Conservation (phyloP, 2,797 vertebrate species). For the Petrocephalus sullivani region DNA sequence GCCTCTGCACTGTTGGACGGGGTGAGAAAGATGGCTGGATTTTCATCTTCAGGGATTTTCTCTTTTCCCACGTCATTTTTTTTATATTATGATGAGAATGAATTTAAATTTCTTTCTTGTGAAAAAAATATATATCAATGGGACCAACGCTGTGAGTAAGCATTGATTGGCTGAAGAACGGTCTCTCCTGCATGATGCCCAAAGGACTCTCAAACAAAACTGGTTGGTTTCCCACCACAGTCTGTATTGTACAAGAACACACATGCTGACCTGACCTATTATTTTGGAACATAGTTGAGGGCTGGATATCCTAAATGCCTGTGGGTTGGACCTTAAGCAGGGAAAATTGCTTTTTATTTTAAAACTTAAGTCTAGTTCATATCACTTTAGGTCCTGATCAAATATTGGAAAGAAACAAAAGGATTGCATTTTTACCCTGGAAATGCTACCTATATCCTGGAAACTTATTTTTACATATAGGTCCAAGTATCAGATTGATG, state of each 20-base stretch:
- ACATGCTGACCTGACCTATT: not conserved
- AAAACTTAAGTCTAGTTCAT: not conserved
- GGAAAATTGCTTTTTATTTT: not conserved
- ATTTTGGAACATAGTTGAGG: not conserved
- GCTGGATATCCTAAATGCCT: not conserved
- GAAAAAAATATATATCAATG: conserved; percentile 43
- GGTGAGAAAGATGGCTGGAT: conserved; percentile 43
- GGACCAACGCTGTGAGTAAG: conserved; percentile 48
- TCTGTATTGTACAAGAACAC: not conserved
- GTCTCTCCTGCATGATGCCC: conserved; percentile 40
- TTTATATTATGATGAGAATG: conserved; percentile 25
- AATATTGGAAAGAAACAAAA: not conserved
- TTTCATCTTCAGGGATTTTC: conserved; percentile 43
- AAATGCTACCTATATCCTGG: not conserved
- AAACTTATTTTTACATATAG: not conserved
- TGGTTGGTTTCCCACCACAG: not conserved
- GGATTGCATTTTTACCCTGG: not conserved
- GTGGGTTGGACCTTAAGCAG: not conserved
- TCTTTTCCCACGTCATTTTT: conserved; percentile 37
- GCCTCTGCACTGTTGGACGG: conserved; percentile 34
- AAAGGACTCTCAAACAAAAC: conserved; percentile 42
- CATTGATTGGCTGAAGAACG: conserved; percentile 43
- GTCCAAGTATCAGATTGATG: not conserved
- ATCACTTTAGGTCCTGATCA: not conserved
- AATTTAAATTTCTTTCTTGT: conserved; percentile 28